Evolutionary conservation across 2,888 invertebrate genomes (phyloP).

Genomic region (Branchellion lobata): DNA sequence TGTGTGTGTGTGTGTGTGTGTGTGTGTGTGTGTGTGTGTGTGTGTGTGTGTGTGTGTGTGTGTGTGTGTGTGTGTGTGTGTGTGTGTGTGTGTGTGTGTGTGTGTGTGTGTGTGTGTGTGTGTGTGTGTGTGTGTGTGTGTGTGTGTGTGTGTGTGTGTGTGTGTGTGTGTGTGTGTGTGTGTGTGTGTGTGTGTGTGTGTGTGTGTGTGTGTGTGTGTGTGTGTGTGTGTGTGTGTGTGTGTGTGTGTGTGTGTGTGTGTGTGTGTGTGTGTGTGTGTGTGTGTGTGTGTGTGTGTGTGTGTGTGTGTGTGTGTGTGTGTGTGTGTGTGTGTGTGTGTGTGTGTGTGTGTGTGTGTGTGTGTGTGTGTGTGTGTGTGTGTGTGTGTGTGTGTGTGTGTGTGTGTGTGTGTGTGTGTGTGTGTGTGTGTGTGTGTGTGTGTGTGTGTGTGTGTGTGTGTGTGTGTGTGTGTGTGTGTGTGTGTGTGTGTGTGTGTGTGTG

Average conservation of each 20-base stretch:
- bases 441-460: constrained; percentile 21
- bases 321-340: constrained; percentile 20
- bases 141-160: constrained; percentile 14
- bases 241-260: constrained; percentile 22
- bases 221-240: constrained; percentile 23
- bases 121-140: background rate
- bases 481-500: constrained; percentile 31
- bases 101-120: background rate
- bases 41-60: constrained; percentile 19
- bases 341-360: constrained; percentile 22
- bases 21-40: constrained; percentile 23
- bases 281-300: constrained; percentile 23
- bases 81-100: constrained; percentile 12
- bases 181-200: constrained; percentile 23
- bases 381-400: constrained; percentile 23
- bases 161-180: constrained; percentile 18
- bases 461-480: constrained; percentile 17
- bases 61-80: constrained; percentile 12
- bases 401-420: constrained; percentile 23
- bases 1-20: constrained; percentile 23
- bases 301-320: constrained; percentile 23
- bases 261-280: constrained; percentile 22
- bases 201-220: constrained; percentile 23
- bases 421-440: constrained; percentile 21
- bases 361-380: constrained; percentile 22